phyloP scores from a whole-genome alignment of 2,797 vertebrate genomes.

The Pitangus sulphuratus region DNA sequence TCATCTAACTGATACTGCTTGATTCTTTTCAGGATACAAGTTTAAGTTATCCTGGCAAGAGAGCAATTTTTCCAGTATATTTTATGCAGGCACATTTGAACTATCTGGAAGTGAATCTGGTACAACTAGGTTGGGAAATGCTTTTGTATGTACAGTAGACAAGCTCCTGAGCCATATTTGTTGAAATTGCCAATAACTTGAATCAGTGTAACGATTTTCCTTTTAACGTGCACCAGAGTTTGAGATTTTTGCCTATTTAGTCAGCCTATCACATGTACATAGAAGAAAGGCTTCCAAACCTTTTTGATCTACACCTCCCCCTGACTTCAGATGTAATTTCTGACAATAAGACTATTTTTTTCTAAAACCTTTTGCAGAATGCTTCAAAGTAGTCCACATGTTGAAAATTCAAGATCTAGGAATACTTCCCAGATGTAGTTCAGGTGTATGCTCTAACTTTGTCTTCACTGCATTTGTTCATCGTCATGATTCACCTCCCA shows the following conservation, averaged over 20 bases:
- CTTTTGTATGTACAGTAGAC: not conserved
- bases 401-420: not conserved
- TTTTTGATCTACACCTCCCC: not conserved
- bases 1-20: not conserved
- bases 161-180: not conserved
- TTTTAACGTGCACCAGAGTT: not conserved
- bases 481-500: not conserved
- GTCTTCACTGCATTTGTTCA: not conserved
- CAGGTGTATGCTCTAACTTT: not conserved
- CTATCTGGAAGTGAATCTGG: not conserved
- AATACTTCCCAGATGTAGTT: not conserved
- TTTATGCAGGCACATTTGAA: not conserved
- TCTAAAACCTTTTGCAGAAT: not conserved
- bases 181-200: not conserved
- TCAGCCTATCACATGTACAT: rapidly evolving
- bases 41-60: not conserved
- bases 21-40: not conserved
- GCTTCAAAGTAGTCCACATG: not conserved
- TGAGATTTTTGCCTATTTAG: not conserved
- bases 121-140: not conserved
- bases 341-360: not conserved
- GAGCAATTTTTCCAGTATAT: not conserved
- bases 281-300: not conserved
- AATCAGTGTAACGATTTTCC: not conserved
- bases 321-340: not conserved